Evolutionary conservation across 2,888 invertebrate genomes (phyloP).

Genomic region (Drosophila diplacantha): DNA sequence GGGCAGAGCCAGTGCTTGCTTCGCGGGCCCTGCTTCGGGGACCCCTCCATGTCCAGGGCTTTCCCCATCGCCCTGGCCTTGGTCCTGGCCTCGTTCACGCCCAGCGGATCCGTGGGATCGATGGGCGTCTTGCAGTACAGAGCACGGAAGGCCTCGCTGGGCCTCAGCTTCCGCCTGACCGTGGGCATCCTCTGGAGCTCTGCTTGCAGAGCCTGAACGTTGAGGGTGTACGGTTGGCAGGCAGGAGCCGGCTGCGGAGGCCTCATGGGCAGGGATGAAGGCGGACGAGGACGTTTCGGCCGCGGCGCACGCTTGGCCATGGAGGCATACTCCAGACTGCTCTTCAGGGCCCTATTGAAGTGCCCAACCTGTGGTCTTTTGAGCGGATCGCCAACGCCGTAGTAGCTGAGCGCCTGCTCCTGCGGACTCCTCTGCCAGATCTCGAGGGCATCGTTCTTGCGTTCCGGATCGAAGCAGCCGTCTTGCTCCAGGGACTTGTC

Average conservation of each 20-base stretch:
- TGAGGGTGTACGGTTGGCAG: conserved; percentile 27
- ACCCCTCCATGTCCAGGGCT: conserved; percentile 23
- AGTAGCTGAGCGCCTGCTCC: conserved; percentile 42
- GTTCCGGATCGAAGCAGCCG: conserved; percentile 20
- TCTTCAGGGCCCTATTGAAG: conserved; percentile 32
- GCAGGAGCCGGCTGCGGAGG: background rate
- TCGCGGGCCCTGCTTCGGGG: background rate
- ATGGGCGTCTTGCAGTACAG: conserved; percentile 8
- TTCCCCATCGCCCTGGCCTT: background rate
- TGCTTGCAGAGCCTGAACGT: conserved; percentile 23
- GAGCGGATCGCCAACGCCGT: conserved; percentile 34
- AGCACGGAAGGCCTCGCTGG: conserved; percentile 12
- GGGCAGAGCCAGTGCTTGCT: conserved; percentile 39
- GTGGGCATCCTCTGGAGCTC: conserved; percentile 40
- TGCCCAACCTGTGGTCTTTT: conserved; percentile 3
- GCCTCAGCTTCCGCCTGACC: conserved; percentile 24
- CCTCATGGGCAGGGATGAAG: background rate
- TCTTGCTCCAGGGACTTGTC: conserved; percentile 7
- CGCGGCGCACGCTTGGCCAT: background rate
- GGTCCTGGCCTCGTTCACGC: background rate
- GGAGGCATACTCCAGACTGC: conserved; percentile 25
- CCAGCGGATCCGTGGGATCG: conserved; percentile 10
- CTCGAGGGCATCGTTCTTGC: conserved; percentile 37
- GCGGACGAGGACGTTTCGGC: background rate
- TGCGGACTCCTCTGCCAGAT: conserved; percentile 44